Evolutionary conservation across 2,113 vertebrate genomes (phyloP), one percentile per base, ranked within the genome.

Genomic region (Ranitomeya variabilis): DNA sequence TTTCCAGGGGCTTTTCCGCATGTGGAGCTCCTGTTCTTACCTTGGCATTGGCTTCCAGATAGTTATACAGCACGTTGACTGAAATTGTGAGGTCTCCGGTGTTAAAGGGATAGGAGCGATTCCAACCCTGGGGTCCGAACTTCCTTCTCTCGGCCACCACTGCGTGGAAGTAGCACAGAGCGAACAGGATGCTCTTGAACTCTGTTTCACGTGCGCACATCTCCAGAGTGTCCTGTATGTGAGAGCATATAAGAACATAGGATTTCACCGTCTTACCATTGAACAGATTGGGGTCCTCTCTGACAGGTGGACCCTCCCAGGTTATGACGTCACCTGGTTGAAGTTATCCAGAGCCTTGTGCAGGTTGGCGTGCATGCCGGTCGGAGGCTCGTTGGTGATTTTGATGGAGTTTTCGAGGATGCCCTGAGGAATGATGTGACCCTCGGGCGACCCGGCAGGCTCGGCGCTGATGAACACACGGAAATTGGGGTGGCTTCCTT

Each of bases 281-380:
- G 37, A 45, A 45, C 37, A 45, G 37, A 45, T 45, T 45, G 37
- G 37, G 37, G 37, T 45, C 16, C 59, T 64, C 62, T 21, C 62
- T n/a, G 19, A 3, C 3, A 45, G 3, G 37, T 45, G 37, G 37
- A 45, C 14, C 37, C 1, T 26, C 12, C 45, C 6, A 31, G 37
- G 37, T 13, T 14, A 37, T 37, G 16, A 11, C 19, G 19, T 77
- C 91, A 99, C 98, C 98, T 99, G 98, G 91, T 90, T 97, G 92
- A 99, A 99, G 93, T 97, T 98, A 93, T 99, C 97, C 45, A 99
- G 94, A 54, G 98, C 97, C 90, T 97, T 97, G 95, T 99, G 98
- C 89, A 99, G 95, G 93, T 97, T 99, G 77, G 97, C 97, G 0
- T 95, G 96, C 95, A 99, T 97, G 80, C 97, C 98, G 0, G 95